Evolutionary conservation across 2,113 vertebrate species (phyloP), one percentile per base, ranked within the genome.

Genomic region (Gavialis gangeticus): DNA sequence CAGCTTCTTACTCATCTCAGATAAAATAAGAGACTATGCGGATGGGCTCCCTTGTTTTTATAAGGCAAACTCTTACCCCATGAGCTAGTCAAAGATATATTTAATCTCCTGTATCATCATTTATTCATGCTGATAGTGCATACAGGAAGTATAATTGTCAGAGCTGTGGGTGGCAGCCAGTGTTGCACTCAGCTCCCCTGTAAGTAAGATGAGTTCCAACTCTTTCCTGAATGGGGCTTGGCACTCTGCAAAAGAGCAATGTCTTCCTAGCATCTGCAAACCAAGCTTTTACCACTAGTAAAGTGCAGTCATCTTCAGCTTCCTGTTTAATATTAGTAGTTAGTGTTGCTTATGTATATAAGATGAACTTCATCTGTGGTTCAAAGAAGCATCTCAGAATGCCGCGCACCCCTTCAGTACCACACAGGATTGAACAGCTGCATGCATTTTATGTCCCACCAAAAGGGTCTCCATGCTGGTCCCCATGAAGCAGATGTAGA

Each of bases 361-460:
- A 58, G 62, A 27, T 0, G 71, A 10, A 54, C 1, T 3, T 4
- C 13, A 58, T 13, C 37, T 3, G 62, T 19, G 15, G 79, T 3
- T 63, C 22, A 13, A 34, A 62, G 60, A 14, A 17, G 0, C 3
- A 1, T 71, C 66, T n/a, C 24, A 10, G 10, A n/a, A 9, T 6
- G 2, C 55, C 18, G 19, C 1, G 11, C 12, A 21, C 8, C 5
- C 4, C 79, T 5, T 1, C 0, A 12, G 18, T 6, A 14, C 66
- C 0, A 1, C 0, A 10, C 0, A 17, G 77, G 55, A 5, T 0
- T 18, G 13, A n/a, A 67, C 46, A 46, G 46, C 46, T 46, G 46
- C 46, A 9, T 46, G 7, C 46, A 46, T 46, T 46, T 46, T 46
- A 46, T 46, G 46, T 46, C 37, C 37, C 37, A 46, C 37, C 37